phyloP scores from a whole-genome alignment of 1,140 invertebrate genomes.

The Nylanderia fulva region DNA sequence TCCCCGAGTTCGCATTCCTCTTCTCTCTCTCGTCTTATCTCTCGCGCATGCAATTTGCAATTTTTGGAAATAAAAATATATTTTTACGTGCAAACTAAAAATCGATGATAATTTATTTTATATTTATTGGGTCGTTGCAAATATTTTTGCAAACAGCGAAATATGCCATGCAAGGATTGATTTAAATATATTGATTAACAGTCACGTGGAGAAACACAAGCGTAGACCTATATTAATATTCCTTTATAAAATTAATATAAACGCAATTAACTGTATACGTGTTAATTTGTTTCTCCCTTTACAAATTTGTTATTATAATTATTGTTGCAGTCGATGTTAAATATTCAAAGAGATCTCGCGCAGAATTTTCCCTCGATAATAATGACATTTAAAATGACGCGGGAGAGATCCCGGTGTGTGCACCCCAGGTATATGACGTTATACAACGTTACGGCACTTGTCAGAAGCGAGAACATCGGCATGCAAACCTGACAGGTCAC shows the following conservation, averaged over 20 bases:
- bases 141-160: background rate
- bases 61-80: background rate
- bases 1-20: background rate
- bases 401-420: constrained; percentile 43
- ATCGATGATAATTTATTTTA: background rate
- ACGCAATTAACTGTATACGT: too few species aligned
- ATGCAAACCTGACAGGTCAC: constrained; percentile 74
- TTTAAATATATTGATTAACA: background rate
- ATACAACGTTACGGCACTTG: constrained; percentile 44
- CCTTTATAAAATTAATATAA: too few species aligned
- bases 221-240: too few species aligned
- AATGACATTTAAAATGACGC: constrained; percentile 15
- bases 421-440: constrained; percentile 23
- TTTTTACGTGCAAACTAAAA: too few species aligned
- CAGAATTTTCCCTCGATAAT: background rate
- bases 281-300: background rate
- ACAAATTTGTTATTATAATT: background rate
- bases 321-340: background rate
- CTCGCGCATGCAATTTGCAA: background rate
- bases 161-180: background rate
- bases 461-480: constrained; percentile 54
- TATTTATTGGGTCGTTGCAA: background rate
- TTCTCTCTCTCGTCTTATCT: background rate
- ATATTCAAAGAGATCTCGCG: background rate
- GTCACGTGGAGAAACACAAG: background rate